A percentile compares a stretch with the other conserved stretches of the same genome.
Evolutionary conservation across 1,140 invertebrate species (phyloP).

Genomic region (Cyclina sinensis): DNA sequence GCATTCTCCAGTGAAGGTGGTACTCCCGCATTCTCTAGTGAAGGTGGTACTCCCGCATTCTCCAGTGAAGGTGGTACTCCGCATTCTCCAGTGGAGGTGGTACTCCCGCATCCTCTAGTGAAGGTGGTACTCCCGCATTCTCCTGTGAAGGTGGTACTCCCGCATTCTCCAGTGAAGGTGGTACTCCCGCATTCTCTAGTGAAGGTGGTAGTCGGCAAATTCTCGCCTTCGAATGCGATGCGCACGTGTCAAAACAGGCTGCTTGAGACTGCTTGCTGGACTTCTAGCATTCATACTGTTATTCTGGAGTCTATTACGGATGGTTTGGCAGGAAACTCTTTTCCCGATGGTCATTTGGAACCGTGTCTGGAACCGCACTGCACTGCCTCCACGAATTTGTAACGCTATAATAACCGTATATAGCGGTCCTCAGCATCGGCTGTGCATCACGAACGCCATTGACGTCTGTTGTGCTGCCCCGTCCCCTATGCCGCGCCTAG

Average conservation of each 20-base stretch:
- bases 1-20: too few relatives aligned
- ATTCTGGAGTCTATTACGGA: slow-evolving; percentile 7
- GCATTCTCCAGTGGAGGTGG: too few relatives aligned
- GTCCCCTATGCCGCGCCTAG: too few relatives aligned
- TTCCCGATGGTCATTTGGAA: background rate
- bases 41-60: too few relatives aligned
- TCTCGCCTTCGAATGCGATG: background rate
- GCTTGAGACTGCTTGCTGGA: background rate
- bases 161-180: too few relatives aligned
- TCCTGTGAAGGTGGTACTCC: too few relatives aligned
- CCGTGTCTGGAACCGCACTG: background rate
- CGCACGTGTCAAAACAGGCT: background rate
- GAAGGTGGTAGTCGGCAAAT: background rate
- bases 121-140: too few relatives aligned
- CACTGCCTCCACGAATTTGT: background rate
- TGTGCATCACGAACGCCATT: background rate
- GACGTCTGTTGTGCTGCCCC: background rate
- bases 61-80: too few relatives aligned
- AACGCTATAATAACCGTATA: background rate
- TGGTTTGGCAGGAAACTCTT: background rate
- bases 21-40: too few relatives aligned
- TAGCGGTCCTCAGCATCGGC: background rate
- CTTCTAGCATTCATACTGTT: background rate
- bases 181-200: too few relatives aligned
- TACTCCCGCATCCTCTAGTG: too few relatives aligned